Percentiles rank a stretch among this genome's conserved stretches.
Conservation (phyloP, 2,797 vertebrate genomes). For the Botia almorhae region DNA sequence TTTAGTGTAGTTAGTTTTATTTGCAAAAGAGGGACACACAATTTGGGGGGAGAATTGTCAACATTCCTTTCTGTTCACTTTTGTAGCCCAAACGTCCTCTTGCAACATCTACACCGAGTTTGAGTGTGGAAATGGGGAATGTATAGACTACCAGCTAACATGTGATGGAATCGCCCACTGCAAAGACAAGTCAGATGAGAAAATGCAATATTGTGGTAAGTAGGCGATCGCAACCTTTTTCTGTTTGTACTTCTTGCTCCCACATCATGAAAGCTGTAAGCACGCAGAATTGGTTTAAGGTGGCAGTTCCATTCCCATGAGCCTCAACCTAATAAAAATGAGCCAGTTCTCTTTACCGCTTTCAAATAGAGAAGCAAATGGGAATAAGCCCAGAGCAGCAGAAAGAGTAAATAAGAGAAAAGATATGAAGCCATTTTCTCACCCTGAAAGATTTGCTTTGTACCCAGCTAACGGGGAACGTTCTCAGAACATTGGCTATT, state of each 20-base stretch:
- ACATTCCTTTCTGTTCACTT: slow-evolving; percentile 23
- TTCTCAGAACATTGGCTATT: too few relatives aligned
- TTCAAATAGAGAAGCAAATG: slow-evolving; percentile 34
- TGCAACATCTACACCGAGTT: slow-evolving; percentile 95
- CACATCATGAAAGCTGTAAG: slow-evolving; percentile 41
- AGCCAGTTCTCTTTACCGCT: slow-evolving; percentile 38
- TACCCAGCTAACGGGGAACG: background rate
- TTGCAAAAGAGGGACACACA: background rate
- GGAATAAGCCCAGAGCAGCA: slow-evolving; percentile 38
- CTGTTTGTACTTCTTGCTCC: slow-evolving; percentile 23
- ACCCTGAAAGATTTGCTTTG: background rate
- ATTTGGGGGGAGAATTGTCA: background rate
- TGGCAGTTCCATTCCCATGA: slow-evolving; percentile 46
- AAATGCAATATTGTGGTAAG: slow-evolving; percentile 96
- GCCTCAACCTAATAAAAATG: slow-evolving; percentile 56
- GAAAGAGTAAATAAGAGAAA: slow-evolving; percentile 32
- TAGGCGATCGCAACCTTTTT: slow-evolving; percentile 47
- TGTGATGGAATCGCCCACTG: slow-evolving; percentile 93
- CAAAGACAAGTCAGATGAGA: slow-evolving; percentile 98
- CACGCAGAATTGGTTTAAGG: slow-evolving; percentile 41
- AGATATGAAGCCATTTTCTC: slow-evolving; percentile 36
- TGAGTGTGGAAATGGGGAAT: slow-evolving; percentile 96
- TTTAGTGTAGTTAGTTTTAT: background rate
- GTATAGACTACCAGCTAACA: slow-evolving; percentile 91
- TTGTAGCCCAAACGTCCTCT: slow-evolving; percentile 91